Evolutionary conservation across 2,888 invertebrate species (phyloP).

Genomic region (Asteroscopus sphinx): DNA sequence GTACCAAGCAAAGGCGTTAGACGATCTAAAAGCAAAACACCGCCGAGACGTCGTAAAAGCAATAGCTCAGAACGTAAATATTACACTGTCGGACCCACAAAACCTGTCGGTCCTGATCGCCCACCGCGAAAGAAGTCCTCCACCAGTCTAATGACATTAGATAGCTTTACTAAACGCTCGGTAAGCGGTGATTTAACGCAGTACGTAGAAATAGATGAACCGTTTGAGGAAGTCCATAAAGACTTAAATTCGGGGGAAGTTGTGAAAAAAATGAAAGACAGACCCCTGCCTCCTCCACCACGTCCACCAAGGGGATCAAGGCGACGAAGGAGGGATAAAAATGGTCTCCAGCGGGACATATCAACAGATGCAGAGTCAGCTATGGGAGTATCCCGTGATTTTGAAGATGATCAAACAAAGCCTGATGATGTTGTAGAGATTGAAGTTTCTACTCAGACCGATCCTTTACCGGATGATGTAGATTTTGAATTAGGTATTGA

Average conservation of each 20-base stretch:
- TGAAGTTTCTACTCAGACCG: slow-evolving; percentile 95
- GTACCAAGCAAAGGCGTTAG: slow-evolving; percentile 90
- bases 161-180: slow-evolving; percentile 85
- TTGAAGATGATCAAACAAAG: slow-evolving; percentile 60
- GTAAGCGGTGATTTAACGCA: slow-evolving; percentile 85
- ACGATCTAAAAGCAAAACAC: slow-evolving; percentile 88
- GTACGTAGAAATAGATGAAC: slow-evolving; percentile 91
- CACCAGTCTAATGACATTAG: slow-evolving; percentile 86
- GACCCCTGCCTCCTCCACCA: slow-evolving; percentile 96
- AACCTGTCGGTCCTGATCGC: slow-evolving; percentile 89
- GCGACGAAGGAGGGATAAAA: slow-evolving; percentile 73
- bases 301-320: slow-evolving; percentile 93
- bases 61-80: slow-evolving; percentile 91
- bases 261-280: slow-evolving; percentile 95
- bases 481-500: slow-evolving; percentile 91
- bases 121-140: slow-evolving; percentile 91
- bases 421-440: slow-evolving; percentile 89
- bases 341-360: slow-evolving; percentile 59
- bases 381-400: slow-evolving; percentile 56
- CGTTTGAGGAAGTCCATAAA: slow-evolving; percentile 90
- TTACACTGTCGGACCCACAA: slow-evolving; percentile 90
- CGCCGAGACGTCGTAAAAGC: slow-evolving; percentile 84
- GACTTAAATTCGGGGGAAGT: slow-evolving; percentile 93
- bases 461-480: slow-evolving; percentile 94
- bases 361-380: slow-evolving; percentile 52